Conservation (phyloP, 2,113 vertebrate genomes). For the Cephalophus harveyi region DNA sequence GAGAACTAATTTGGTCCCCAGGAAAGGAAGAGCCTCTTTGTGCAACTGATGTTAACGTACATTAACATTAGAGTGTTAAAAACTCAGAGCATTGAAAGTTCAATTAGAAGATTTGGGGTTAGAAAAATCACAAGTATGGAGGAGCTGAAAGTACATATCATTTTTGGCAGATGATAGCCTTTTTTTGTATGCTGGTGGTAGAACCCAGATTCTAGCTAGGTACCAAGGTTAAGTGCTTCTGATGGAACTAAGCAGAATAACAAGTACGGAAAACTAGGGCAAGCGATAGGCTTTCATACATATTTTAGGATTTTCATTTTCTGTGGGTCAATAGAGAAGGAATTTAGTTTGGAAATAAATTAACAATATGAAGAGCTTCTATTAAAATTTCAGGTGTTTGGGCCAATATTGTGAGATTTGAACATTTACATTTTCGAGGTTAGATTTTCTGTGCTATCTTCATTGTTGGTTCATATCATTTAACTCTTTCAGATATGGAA, state of each 20-base stretch:
- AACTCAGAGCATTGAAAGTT: neutral
- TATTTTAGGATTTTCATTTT: slow-evolving; percentile 25
- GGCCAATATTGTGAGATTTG: neutral
- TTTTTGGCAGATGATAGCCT: neutral
- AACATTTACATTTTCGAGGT: neutral
- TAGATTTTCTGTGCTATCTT: neutral
- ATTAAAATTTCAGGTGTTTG: slow-evolving; percentile 32
- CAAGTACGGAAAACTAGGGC: neutral
- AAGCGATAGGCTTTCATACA: neutral
- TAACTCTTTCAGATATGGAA: neutral
- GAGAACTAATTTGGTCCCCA: neutral
- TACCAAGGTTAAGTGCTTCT: neutral
- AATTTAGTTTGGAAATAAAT: slow-evolving; percentile 38
- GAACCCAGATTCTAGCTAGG: neutral
- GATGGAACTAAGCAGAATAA: neutral
- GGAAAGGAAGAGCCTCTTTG: neutral
- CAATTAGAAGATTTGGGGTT: neutral
- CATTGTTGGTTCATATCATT: neutral
- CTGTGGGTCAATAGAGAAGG: neutral
- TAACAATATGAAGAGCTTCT: neutral
- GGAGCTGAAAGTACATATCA: neutral
- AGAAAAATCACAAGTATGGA: neutral
- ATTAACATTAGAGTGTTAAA: neutral
- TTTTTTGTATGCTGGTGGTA: neutral
- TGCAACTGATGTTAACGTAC: neutral